Percentiles rank a stretch among this genome's conserved stretches.
These are phyloP conservation scores for Amphiprion clarkii DNA, from an alignment of 2,797 vertebrate species.

Conservation along the genomic window DNA sequence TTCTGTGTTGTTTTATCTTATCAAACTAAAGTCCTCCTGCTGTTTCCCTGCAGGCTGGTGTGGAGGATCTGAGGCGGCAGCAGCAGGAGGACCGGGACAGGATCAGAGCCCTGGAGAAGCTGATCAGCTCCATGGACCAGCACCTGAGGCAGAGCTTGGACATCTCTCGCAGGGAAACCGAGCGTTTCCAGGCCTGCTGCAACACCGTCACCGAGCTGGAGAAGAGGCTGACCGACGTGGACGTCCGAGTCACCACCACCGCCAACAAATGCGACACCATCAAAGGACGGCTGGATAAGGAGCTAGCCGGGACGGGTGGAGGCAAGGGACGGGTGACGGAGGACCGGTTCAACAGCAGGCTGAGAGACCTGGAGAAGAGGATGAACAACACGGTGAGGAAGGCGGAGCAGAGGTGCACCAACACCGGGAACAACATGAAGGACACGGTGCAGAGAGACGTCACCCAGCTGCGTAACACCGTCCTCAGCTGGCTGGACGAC, in stretches of 20 bases:
- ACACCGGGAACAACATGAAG: conserved; percentile 84
- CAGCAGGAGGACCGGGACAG: conserved; percentile 89
- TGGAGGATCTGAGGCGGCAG: conserved; percentile 88
- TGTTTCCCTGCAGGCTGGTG: conserved; percentile 69
- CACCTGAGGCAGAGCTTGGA: conserved; percentile 86
- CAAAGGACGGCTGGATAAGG: conserved; percentile 85
- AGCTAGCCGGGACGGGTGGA: conserved; percentile 69
- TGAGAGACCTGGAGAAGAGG: conserved; percentile 87
- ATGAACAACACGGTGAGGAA: conserved; percentile 88
- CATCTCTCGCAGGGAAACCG: conserved; percentile 77
- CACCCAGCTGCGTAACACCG: conserved; percentile 77
- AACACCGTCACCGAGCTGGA: conserved; percentile 77
- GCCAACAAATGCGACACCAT: conserved; percentile 80
- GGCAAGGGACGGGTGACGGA: conserved; percentile 76
- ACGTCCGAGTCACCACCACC: conserved; percentile 83
- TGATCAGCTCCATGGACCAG: conserved; percentile 87
- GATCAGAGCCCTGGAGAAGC: conserved; percentile 89
- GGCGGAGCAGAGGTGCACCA: conserved; percentile 84
- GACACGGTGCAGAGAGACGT: conserved; percentile 83
- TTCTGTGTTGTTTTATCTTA: too few species aligned
- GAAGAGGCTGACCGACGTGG: conserved; percentile 80
- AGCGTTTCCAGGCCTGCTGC: conserved; percentile 83
- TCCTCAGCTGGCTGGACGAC: conserved; percentile 76
- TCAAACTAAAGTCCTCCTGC: too few species aligned
- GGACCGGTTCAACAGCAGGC: conserved; percentile 76